These are phyloP conservation scores for Bombyx mandarina DNA, from an alignment of 1,140 invertebrate species.

Conservation along the genomic window DNA sequence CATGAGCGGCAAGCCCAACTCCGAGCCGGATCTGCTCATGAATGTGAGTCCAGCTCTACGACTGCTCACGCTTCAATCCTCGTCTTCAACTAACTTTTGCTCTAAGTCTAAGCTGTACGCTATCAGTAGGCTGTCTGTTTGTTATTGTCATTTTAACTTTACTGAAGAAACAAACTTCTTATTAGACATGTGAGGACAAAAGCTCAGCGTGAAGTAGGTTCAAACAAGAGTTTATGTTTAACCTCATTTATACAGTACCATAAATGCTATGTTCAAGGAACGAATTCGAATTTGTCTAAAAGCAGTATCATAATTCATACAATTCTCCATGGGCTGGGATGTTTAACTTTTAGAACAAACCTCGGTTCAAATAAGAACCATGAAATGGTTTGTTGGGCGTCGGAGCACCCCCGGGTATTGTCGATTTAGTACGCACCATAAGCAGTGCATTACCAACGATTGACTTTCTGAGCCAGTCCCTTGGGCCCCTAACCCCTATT, in stretches of 20 bases:
- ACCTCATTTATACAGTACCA: too few species aligned
- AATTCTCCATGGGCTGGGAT: slow-evolving; percentile 26
- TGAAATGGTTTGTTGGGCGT: slow-evolving; percentile 47
- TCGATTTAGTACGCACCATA: slow-evolving; percentile 67
- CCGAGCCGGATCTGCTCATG: slow-evolving; percentile 70
- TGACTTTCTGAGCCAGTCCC: slow-evolving; percentile 26
- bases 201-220: too few species aligned
- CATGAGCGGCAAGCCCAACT: slow-evolving; percentile 69
- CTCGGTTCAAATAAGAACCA: slow-evolving; percentile 30
- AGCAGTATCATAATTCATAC: background rate
- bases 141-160: too few species aligned
- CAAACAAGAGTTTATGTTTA: too few species aligned
- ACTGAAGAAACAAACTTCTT: too few species aligned
- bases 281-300: too few species aligned
- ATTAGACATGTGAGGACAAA: too few species aligned
- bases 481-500: slow-evolving; percentile 50
- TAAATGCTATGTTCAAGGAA: too few species aligned
- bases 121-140: too few species aligned
- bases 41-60: slow-evolving; percentile 60
- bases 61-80: slow-evolving; percentile 8
- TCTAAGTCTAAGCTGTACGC: slow-evolving; percentile 3
- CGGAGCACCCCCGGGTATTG: slow-evolving; percentile 47
- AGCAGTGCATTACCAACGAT: slow-evolving; percentile 40
- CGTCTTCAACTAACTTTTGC: slow-evolving; percentile 12
- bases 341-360: slow-evolving; percentile 38